Base-by-base conservation (phyloP, 2,113 vertebrate genomes). In the Beaufortia kweichowensis region DNA sequence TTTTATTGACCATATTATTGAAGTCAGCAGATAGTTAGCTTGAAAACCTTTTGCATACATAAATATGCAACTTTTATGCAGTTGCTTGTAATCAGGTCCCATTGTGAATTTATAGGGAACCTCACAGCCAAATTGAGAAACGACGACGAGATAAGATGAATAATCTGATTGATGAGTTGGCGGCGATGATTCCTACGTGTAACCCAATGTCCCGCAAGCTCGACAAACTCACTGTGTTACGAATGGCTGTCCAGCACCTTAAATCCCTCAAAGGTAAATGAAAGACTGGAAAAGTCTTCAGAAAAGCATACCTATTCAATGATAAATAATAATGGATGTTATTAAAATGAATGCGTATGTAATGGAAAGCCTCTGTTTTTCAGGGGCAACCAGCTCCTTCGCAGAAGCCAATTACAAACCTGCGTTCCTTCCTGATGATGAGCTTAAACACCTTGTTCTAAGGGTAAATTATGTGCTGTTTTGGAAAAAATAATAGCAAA, bases 81-180 rank as follows among this genome's bases (percentile, higher is more conserved):
- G 35, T 39, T 39, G 10, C 6, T 9, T 39, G 6, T 4, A 6
- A 48, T 17, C 3, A 48, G 11, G 19, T 21, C 28, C 46, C 15
- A 33, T 46, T 2, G 0, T 82, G 2, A 75, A 3, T 72, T 56
- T 80, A 3, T 75, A 98, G 96, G 85, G 95, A 97, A 86, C 95
- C 95, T 55, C 96, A 98, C 74, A 98, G 95, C 85, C 93, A 96
- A 87, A 97, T 95, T 1, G 96, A 98, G 82, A 98, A 98, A 85
- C 87, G 94, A 62, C 92, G 95, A 81, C 91, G 96, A 79, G 95
- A 96, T 82, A 98, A 96, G 89, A 98, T 97, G 95, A 98, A 97
- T 85, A 93, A 90, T 67, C 81, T 98, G 67, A 97, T 98, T 59
- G 94, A 96, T 78, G 94, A 95, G 76, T 89, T 98, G 23, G 96